These are phyloP conservation scores for Poeciliopsis retropinna DNA, from an alignment of 2,113 vertebrate species.

Conservation along the genomic window DNA sequence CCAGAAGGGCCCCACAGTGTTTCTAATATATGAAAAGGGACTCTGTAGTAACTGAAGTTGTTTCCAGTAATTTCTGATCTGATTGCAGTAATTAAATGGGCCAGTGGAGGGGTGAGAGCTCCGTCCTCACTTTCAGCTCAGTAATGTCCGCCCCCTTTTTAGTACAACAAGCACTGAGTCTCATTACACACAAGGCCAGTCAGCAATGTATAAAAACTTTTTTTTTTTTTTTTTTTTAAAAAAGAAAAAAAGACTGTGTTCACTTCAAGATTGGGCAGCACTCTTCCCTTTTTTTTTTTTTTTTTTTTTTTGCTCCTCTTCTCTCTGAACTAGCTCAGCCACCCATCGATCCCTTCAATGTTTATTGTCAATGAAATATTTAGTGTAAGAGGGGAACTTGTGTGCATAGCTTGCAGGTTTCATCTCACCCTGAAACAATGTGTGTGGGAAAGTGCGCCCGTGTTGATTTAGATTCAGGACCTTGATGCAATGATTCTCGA, in stretches of 20 bases:
- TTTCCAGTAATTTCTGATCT: slow-evolving; percentile 65
- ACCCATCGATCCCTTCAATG: slow-evolving; percentile 59
- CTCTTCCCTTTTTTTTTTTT: slow-evolving; percentile 32
- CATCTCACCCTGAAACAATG: slow-evolving; percentile 45
- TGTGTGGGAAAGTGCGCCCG: neutral
- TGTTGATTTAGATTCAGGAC: slow-evolving; percentile 32
- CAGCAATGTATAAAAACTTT: slow-evolving; percentile 62
- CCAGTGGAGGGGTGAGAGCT: slow-evolving; percentile 49
- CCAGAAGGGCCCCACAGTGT: slow-evolving; percentile 14
- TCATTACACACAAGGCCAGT: slow-evolving; percentile 57
- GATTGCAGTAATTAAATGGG: slow-evolving; percentile 75
- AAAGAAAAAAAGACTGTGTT: neutral
- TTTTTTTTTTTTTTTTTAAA: too few species aligned
- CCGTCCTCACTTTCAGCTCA: slow-evolving; percentile 37
- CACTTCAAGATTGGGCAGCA: slow-evolving; percentile 35
- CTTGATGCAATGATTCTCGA: slow-evolving; percentile 20
- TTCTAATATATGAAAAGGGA: slow-evolving; percentile 29
- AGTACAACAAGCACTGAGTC: slow-evolving; percentile 40
- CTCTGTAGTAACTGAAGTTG: slow-evolving; percentile 35
- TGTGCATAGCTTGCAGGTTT: slow-evolving; percentile 55
- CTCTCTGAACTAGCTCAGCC: slow-evolving; percentile 33
- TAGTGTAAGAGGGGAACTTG: slow-evolving; percentile 41
- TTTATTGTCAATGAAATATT: slow-evolving; percentile 78
- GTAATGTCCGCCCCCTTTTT: slow-evolving; percentile 44
- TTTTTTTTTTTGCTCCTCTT: slow-evolving; percentile 10